Evolutionary conservation across 2,888 invertebrate genomes (phyloP).

Genomic region (Harpagoxenus sublaevis): DNA sequence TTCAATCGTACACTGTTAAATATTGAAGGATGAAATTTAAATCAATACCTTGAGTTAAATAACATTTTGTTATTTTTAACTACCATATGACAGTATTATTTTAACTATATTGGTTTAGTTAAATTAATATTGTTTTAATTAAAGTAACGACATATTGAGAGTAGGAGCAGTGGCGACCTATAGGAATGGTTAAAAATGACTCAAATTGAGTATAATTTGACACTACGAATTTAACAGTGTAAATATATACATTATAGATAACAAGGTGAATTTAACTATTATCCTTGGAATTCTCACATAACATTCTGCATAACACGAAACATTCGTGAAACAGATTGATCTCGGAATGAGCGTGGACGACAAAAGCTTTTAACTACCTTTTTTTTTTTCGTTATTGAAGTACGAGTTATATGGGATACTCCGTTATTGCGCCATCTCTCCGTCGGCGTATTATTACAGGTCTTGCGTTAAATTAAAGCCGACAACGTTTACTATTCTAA

Average conservation of each 20-base stretch:
- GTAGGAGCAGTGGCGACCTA: no score
- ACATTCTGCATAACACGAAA: background rate
- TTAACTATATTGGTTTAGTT: no score
- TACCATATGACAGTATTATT: no score
- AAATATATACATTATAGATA: no score
- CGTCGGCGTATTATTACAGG: background rate
- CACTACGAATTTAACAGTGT: no score
- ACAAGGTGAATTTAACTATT: background rate
- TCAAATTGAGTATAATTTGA: no score
- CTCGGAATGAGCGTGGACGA: background rate
- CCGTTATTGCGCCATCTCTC: background rate
- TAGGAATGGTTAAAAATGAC: no score
- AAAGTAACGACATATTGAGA: no score
- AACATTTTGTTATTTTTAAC: no score
- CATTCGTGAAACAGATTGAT: conserved; percentile 9
- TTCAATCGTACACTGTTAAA: background rate
- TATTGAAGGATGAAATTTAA: no score
- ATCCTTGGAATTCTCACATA: background rate
- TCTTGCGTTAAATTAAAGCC: conserved; percentile 15
- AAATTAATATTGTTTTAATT: no score
- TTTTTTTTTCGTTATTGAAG: background rate
- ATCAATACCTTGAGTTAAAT: no score
- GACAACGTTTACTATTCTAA: conserved; percentile 1
- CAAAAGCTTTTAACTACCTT: background rate
- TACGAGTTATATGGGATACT: background rate